phyloP scores from a whole-genome alignment of 2,888 invertebrate genomes.

The Meteorus colon region DNA sequence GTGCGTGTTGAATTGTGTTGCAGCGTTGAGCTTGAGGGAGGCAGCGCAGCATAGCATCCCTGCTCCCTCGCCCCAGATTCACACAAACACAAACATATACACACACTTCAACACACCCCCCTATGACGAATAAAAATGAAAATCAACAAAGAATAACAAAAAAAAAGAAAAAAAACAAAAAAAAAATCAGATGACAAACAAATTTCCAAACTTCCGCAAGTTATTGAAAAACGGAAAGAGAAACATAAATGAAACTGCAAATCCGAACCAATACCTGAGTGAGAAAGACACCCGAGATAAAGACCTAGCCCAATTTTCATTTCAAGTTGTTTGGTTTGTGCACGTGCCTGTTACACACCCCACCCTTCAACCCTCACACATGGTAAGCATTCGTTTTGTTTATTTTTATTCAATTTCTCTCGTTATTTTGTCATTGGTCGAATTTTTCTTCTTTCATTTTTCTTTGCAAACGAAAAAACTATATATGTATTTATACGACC shows the following conservation, averaged over 20 bases:
- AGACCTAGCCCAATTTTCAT: slow-evolving; percentile 71
- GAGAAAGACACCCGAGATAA: slow-evolving; percentile 48
- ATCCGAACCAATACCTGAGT: slow-evolving; percentile 44
- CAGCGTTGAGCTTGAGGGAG: slow-evolving; percentile 74
- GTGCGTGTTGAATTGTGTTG: slow-evolving; percentile 73
- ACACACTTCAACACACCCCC: slow-evolving; percentile 51
- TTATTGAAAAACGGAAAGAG: slow-evolving; percentile 39
- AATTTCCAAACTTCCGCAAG: slow-evolving; percentile 24
- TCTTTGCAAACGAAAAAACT: slow-evolving; percentile 10
- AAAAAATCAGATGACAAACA: slow-evolving; percentile 46
- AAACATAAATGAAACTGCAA: slow-evolving; percentile 9
- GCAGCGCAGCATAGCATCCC: slow-evolving; percentile 72
- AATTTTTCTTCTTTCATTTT: slow-evolving; percentile 40
- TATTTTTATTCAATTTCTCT: slow-evolving; percentile 68
- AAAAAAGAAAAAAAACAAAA: too few species aligned
- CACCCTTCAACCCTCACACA: slow-evolving; percentile 72
- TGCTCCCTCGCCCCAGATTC: slow-evolving; percentile 58
- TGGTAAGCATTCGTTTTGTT: slow-evolving; percentile 73
- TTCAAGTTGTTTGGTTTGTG: slow-evolving; percentile 74
- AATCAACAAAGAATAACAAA: slow-evolving; percentile 37
- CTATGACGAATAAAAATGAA: slow-evolving; percentile 47
- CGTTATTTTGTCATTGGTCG: slow-evolving; percentile 49
- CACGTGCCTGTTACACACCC: slow-evolving; percentile 74
- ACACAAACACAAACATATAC: slow-evolving; percentile 52
- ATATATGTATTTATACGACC: neutral